These are phyloP conservation scores for Carassius gibelio DNA, from an alignment of 2,113 vertebrate species.

Conservation along the genomic window DNA sequence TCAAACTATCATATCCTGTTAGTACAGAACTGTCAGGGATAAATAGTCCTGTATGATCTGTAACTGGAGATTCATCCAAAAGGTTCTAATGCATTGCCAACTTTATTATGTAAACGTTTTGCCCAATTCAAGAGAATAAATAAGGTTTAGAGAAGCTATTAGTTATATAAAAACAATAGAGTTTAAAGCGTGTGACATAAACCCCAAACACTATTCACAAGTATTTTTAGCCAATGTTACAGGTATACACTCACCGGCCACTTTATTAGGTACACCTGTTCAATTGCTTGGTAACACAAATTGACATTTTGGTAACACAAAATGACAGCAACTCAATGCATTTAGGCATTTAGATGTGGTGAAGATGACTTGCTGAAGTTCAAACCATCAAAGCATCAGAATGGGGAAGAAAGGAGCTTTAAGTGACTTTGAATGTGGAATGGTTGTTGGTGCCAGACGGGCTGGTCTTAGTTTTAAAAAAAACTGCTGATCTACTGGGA, in stretches of 20 bases:
- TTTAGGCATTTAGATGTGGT: too few species aligned
- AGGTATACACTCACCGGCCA: neutral
- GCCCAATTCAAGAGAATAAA: conserved; percentile 22
- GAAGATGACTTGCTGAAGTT: too few species aligned
- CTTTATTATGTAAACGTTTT: conserved; percentile 41
- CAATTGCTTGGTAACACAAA: too few species aligned
- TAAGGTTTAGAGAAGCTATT: conserved; percentile 39
- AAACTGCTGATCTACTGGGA: too few species aligned
- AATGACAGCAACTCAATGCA: too few species aligned
- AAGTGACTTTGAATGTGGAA: too few species aligned
- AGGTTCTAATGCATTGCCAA: conserved; percentile 28
- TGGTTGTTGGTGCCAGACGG: too few species aligned
- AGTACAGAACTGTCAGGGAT: conserved; percentile 29
- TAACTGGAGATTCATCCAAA: conserved; percentile 10
- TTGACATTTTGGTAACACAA: too few species aligned
- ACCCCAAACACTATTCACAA: conserved; percentile 2
- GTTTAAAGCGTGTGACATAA: conserved; percentile 41
- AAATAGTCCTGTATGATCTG: conserved; percentile 23
- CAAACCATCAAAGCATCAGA: too few species aligned
- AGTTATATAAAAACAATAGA: conserved; percentile 28
- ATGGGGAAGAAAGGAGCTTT: too few species aligned
- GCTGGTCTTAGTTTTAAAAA: too few species aligned
- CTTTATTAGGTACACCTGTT: too few species aligned
- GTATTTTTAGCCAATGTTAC: neutral
- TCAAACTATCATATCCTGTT: conserved; percentile 9